A percentile compares a stretch with the other conserved stretches of the same genome.
phyloP scores from a whole-genome alignment of 2,797 vertebrate genomes.

The Xiphorhynchus erythropygius region DNA sequence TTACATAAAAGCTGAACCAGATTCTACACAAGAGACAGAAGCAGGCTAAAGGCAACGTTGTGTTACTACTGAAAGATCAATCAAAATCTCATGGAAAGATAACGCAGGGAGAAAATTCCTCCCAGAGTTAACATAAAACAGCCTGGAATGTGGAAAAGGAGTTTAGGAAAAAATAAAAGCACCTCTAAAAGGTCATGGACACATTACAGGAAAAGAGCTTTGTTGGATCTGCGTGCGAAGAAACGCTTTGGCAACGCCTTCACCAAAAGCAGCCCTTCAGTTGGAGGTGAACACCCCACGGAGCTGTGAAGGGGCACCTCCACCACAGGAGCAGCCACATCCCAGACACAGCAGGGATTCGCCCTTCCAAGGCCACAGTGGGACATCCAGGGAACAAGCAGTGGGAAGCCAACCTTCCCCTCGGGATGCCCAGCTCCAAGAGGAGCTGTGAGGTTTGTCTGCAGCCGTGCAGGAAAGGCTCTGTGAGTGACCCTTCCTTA shows the following conservation, averaged over 20 bases:
- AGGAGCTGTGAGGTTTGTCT: neutral
- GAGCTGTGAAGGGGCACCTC: neutral
- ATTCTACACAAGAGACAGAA: neutral
- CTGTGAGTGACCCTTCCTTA: neutral
- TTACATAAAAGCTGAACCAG: constrained; percentile 3
- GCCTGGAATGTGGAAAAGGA: neutral
- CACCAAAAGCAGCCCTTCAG: neutral
- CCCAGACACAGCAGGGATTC: neutral
- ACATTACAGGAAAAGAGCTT: neutral
- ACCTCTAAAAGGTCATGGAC: neutral
- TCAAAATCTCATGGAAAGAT: neutral
- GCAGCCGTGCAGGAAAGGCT: neutral
- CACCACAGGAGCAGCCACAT: neutral
- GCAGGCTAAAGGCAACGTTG: neutral
- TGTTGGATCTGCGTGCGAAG: neutral
- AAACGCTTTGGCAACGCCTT: neutral
- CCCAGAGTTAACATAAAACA: neutral
- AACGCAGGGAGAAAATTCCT: neutral
- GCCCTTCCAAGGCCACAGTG: neutral
- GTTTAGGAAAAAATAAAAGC: neutral
- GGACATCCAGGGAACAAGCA: neutral
- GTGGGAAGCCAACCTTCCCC: neutral
- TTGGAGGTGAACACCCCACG: neutral
- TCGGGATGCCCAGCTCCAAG: neutral
- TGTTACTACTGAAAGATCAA: neutral